Percentiles rank a stretch among this genome's conserved stretches.
phyloP scores from a whole-genome alignment of 1,140 invertebrate genomes.

The Meloidogyne exigua region DNA sequence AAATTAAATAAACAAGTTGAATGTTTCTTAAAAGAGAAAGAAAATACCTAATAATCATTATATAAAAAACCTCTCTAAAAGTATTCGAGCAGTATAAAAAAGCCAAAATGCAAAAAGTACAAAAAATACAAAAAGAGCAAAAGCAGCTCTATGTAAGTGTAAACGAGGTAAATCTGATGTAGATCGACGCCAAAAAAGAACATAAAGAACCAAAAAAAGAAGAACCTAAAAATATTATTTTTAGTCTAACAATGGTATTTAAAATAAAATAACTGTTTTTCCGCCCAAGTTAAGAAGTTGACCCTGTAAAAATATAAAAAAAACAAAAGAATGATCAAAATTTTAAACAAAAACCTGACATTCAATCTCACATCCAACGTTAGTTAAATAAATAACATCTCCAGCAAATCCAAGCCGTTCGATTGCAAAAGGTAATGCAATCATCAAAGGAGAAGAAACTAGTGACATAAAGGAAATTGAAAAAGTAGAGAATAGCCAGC shows the following conservation, averaged over 20 bases:
- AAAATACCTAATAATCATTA: background rate
- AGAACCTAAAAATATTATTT: slow-evolving; percentile 2
- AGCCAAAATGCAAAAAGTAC: slow-evolving; percentile 50
- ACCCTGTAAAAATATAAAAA: slow-evolving; percentile 42
- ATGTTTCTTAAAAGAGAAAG: slow-evolving; percentile 32
- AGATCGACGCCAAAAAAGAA: slow-evolving; percentile 39
- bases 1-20: slow-evolving; percentile 33
- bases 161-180: slow-evolving; percentile 42
- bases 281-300: slow-evolving; percentile 38
- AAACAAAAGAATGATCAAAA: background rate
- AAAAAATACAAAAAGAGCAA: slow-evolving; percentile 43
- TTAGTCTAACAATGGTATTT: no score
- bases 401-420: slow-evolving; percentile 15
- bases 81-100: slow-evolving; percentile 43
- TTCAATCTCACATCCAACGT: slow-evolving; percentile 42
- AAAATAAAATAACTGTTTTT: slow-evolving; percentile 25
- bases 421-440: slow-evolving; percentile 36
- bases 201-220: slow-evolving; percentile 42
- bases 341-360: slow-evolving; percentile 36
- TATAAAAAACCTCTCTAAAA: slow-evolving; percentile 27
- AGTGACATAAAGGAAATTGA: slow-evolving; percentile 29
- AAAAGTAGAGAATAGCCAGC: slow-evolving; percentile 33
- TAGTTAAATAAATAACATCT: background rate
- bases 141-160: slow-evolving; percentile 34
- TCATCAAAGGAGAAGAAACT: slow-evolving; percentile 46